Evolutionary conservation across 2,797 vertebrate species (phyloP), one percentile per base, ranked within the genome.

Genomic region (Danio albolineatus): DNA sequence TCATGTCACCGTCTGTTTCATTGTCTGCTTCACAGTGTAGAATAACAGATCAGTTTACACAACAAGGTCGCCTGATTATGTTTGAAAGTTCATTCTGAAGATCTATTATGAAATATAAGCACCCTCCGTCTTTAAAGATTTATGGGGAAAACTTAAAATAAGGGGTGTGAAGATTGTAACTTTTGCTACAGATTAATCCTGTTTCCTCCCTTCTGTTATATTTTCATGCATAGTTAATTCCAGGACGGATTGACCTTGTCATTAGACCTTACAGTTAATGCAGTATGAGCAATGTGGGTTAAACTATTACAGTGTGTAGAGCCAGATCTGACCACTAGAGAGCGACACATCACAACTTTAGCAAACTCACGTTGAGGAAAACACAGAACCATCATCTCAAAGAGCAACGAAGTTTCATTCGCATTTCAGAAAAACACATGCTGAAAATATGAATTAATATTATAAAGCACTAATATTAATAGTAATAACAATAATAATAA

Each of bases 161-260:
- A 16, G 10, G 6, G 21, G 65, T 49, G 39, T 51, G 17, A 53
- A 77, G 64, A 67, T 77, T 67, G 39, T 28, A 53, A 59, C 41
- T 69, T 78, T 49, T 28, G 28, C 56, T 8, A 21, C 54, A 70
- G 51, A 70, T 60, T 3, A 78, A 59, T 69, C n/a, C 5, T 41
- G 78, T 59, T 54, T 39, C 44, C 41, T 39, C 53, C 28, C 28
- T 69, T 36, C n/a, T 69, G 54, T 51, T 60, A 39, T 60, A 60
- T 78, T 69, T 78, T 60, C 41, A 78, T 60, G 76, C 65, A 60
- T 60, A 60, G 44, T 21, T 59, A 78, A 49, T 59, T 70, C 6
- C 36, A 19, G 54, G 28, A 49, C 54, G 8, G 28, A 28, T 59
- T 78, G 64, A 60, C 64, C 53, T 78, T 39, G 51, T 9, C 43